These are phyloP conservation scores for Drosophila hawaiiensis DNA, from an alignment of 2,888 invertebrate species.

Conservation along the genomic window DNA sequence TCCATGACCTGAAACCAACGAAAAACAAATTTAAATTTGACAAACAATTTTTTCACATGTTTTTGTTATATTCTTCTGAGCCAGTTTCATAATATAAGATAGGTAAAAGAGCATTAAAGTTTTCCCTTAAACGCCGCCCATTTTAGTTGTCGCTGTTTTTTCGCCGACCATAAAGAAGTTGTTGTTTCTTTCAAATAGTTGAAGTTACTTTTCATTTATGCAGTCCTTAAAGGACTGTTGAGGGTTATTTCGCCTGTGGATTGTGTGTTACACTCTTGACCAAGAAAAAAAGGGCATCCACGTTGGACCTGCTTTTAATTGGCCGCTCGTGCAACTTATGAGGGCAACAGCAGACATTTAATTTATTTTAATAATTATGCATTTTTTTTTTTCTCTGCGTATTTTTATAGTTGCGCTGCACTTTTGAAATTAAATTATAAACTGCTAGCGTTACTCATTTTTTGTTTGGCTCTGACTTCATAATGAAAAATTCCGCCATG, in stretches of 20 bases:
- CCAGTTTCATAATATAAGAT: not conserved
- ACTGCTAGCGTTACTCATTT: slow-evolving; percentile 59
- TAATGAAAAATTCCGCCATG: slow-evolving; percentile 65
- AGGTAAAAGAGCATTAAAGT: not conserved
- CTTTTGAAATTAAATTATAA: slow-evolving; percentile 79
- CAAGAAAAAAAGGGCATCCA: slow-evolving; percentile 61
- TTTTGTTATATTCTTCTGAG: not conserved
- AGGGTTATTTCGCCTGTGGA: not conserved
- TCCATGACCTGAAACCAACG: not conserved
- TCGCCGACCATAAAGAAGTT: not conserved
- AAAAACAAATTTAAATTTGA: not conserved
- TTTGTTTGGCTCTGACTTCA: slow-evolving; percentile 44
- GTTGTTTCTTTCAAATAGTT: not conserved
- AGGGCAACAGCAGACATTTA: slow-evolving; percentile 79
- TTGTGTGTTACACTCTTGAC: slow-evolving; percentile 39
- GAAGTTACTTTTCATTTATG: not conserved
- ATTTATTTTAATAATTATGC: slow-evolving; percentile 80
- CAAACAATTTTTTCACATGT: not conserved
- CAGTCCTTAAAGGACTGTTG: not conserved
- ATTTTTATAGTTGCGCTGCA: slow-evolving; percentile 49
- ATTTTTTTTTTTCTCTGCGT: slow-evolving; percentile 20
- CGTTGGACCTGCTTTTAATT: slow-evolving; percentile 67
- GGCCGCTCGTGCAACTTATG: slow-evolving; percentile 76
- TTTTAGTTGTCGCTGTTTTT: not conserved
- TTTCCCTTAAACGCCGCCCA: not conserved